These are phyloP conservation scores for Bombus cullumanus DNA, from an alignment of 1,140 invertebrate species.

Conservation along the genomic window DNA sequence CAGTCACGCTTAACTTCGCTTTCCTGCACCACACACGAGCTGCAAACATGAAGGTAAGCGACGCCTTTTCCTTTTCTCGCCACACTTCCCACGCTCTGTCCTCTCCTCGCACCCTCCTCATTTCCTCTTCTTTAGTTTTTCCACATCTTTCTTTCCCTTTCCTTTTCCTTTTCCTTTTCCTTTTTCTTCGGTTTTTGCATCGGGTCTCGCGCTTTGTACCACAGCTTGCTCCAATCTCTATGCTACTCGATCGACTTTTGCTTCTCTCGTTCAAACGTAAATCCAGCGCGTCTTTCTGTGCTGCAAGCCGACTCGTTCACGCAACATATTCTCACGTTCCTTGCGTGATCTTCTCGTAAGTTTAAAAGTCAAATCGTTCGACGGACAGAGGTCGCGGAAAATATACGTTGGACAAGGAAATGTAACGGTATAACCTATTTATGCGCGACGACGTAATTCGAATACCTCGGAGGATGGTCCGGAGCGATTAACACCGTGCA, in stretches of 20 bases:
- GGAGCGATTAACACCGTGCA: not conserved
- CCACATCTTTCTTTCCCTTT: conserved; percentile 47
- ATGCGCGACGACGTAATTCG: not conserved
- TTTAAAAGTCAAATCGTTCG: not conserved
- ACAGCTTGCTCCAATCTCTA: too few species aligned
- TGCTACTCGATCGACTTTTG: not conserved
- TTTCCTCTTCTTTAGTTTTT: not conserved
- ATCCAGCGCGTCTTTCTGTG: not conserved
- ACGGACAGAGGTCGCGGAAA: too few species aligned
- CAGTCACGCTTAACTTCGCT: conserved; percentile 65
- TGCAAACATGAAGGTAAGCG: conserved; percentile 72
- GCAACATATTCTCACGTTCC: too few species aligned
- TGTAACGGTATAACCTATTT: not conserved
- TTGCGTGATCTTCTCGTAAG: too few species aligned
- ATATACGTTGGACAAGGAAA: not conserved
- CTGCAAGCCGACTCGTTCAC: too few species aligned
- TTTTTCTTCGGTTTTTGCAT: too few species aligned
- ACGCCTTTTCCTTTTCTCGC: not conserved
- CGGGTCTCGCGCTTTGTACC: too few species aligned
- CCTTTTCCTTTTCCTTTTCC: not conserved
- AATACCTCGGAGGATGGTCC: not conserved
- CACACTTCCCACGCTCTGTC: not conserved
- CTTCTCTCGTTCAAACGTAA: not conserved
- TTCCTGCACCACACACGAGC: conserved; percentile 42
- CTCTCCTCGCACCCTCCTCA: not conserved